phyloP scores from a whole-genome alignment of 23 tunicate genomes.

The Pegea sp. region DNA sequence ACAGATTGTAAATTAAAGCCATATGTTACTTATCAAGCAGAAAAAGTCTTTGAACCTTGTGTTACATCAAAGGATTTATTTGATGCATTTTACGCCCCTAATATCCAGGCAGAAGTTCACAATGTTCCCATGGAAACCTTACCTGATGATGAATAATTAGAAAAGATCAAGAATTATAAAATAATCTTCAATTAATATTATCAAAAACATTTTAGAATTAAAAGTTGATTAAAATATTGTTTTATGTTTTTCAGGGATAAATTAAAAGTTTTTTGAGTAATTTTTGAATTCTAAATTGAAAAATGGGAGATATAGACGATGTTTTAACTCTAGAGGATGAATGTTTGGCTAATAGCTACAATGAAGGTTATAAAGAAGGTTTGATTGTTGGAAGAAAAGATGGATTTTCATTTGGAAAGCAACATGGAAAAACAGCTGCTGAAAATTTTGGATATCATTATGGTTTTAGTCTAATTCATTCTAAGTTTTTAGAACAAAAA shows the following conservation, averaged over 20 bases:
- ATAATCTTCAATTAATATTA: constrained; percentile 1
- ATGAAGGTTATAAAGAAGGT: constrained; percentile 12
- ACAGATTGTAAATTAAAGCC: constrained; percentile 39
- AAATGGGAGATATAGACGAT: constrained; percentile 8
- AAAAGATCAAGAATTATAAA: neutral
- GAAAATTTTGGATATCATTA: constrained; percentile 18
- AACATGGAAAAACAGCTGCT: constrained; percentile 10
- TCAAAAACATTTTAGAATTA: neutral
- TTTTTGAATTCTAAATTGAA: neutral
- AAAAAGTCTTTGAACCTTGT: constrained; percentile 28
- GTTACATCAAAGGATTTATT: constrained; percentile 52
- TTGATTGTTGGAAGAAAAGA: constrained; percentile 6
- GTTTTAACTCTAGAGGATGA: constrained; percentile 5
- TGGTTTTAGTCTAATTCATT: no score
- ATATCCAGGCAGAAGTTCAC: constrained; percentile 27
- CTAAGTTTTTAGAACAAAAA: no score
- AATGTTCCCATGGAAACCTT: constrained; percentile 36
- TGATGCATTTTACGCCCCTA: constrained; percentile 59
- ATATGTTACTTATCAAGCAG: constrained; percentile 53
- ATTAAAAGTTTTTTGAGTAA: neutral
- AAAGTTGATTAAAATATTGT: neutral
- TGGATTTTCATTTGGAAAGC: constrained; percentile 17
- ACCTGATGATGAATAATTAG: constrained; percentile 7
- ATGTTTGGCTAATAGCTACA: neutral
- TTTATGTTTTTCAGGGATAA: neutral